Base-by-base conservation (phyloP, 2,797 vertebrate species). In the Gouania willdenowi region DNA sequence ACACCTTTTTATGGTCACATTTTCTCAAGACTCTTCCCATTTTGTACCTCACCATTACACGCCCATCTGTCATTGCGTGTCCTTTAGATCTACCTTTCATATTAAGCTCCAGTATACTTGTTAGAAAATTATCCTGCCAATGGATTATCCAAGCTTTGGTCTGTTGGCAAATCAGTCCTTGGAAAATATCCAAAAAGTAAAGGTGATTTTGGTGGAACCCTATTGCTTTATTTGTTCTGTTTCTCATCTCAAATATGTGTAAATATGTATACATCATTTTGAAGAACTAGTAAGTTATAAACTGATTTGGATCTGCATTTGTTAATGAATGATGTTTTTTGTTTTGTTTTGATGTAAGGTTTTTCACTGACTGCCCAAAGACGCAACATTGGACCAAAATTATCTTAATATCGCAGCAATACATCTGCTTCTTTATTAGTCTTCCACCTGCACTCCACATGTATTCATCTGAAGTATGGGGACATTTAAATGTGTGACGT, bases 121-220 rank as follows among this genome's bases (percentile, higher is more conserved):
- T 27, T 21, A 22, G 41, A 40, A 45, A 8, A 2, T 41, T 42
- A 41, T 49, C 42, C 53, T 63, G 43, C 39, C 10, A 11, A 12
- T 18, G 72, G 81, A 87, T 84, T 77, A 83, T 78, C 77, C 63
- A 15, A 15, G 54, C 53, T 71, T 65, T 71, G 70, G 82, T 81
- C 79, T 61, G 55, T 50, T 56, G 45, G 53, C 2, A 1, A 73
- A 61, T 52, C 77, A 54, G 50, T 39, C 62, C 73, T 59, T 80
- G 61, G 63, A 75, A 69, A 75, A 64, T 28, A 40, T 66, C 71
- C 60, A 68, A 34, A 55, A 51, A 55, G 50, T 41, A 77, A 64
- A 66, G 67, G 41, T 66, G 63, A 62, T 63, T 57, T 67, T 52
- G 27, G 36, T 66, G 36, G 24, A 43, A 41, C 18, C 34, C 41